Percentiles rank a stretch among this genome's conserved stretches.
Conservation (phyloP, 2,113 vertebrate genomes). For the Anarhynchus alexandrinus region DNA sequence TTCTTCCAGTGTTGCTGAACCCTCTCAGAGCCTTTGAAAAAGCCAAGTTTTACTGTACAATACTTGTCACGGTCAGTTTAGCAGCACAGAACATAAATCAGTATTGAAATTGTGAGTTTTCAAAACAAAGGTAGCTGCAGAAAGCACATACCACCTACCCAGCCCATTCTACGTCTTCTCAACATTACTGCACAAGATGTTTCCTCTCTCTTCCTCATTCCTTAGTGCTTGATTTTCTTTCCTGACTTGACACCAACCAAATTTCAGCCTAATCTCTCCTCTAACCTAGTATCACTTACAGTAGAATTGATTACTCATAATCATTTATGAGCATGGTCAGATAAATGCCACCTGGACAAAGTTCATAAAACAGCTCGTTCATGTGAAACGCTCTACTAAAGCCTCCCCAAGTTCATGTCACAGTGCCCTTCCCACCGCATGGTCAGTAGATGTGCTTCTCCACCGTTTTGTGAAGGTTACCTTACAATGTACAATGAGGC, state of each 20-base stretch:
- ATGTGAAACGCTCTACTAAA: neutral
- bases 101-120: neutral
- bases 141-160: neutral
- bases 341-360: neutral
- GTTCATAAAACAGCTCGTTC: neutral
- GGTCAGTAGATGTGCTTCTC: too few species aligned
- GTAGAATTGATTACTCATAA: neutral
- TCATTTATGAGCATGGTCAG: neutral
- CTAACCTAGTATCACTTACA: neutral
- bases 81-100: neutral
- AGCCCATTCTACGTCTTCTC: neutral
- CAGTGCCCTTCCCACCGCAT: neutral
- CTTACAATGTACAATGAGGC: fast-evolving
- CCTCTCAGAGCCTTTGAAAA: neutral
- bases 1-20: neutral
- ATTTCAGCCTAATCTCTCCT: neutral
- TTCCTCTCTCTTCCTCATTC: neutral
- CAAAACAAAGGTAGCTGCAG: neutral
- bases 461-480: neutral
- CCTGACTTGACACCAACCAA: neutral
- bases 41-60: neutral
- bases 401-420: neutral
- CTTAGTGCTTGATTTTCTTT: neutral
- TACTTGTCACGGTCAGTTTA: neutral
- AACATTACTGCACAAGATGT: neutral